Percentiles rank a stretch among this genome's conserved stretches.
Evolutionary conservation across 2,797 vertebrate species (phyloP).

Genomic region (Allobates femoralis): DNA sequence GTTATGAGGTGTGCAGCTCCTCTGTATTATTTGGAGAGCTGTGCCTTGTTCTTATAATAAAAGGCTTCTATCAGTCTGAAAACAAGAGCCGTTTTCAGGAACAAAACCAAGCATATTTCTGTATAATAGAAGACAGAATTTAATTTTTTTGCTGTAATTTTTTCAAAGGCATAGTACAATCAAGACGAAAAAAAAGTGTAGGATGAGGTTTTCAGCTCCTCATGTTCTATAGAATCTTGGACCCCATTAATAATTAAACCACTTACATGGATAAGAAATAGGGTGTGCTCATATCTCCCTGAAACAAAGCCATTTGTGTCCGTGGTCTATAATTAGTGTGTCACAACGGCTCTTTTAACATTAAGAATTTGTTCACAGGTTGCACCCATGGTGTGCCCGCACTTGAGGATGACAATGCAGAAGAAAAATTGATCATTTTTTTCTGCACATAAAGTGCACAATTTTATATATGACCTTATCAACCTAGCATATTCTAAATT

Average conservation of each 20-base stretch:
- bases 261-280: not conserved
- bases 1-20: not conserved
- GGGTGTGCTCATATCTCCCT: not conserved
- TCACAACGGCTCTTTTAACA: not conserved
- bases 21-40: conserved; percentile 10
- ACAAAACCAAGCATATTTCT: not conserved
- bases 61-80: conserved; percentile 21
- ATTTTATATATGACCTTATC: too few relatives aligned
- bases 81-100: not conserved
- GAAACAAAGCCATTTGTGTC: not conserved
- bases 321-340: not conserved
- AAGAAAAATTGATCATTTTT: too few relatives aligned
- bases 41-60: conserved; percentile 14
- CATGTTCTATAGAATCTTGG: not conserved
- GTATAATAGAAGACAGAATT: not conserved
- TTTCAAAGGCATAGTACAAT: not conserved
- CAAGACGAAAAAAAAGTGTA: not conserved
- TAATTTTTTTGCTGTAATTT: not conserved
- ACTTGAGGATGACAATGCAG: too few relatives aligned
- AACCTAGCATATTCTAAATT: too few relatives aligned
- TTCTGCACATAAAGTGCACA: too few relatives aligned
- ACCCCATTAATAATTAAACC: not conserved
- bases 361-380: not conserved
- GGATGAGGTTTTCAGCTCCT: not conserved
- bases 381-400: too few relatives aligned